These are phyloP conservation scores for Brachionus paranguensis DNA, from an alignment of 1,140 invertebrate genomes.

Conservation along the genomic window DNA sequence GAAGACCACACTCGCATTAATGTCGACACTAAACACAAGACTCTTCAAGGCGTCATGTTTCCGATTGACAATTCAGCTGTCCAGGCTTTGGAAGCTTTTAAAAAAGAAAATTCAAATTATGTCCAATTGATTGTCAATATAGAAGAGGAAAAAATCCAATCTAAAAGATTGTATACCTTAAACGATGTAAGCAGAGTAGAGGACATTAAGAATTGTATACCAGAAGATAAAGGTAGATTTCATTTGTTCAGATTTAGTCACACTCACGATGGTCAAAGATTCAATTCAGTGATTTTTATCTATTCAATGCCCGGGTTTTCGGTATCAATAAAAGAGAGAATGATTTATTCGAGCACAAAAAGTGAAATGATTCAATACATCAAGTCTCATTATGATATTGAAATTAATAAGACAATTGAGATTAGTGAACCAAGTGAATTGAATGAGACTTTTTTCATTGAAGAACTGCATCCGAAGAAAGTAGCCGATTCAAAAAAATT, in stretches of 20 bases:
- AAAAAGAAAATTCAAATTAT: constrained; percentile 59
- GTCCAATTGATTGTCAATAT: constrained; percentile 59
- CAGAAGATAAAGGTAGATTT: constrained; percentile 76
- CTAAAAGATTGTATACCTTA: constrained; percentile 43
- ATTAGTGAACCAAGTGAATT: constrained; percentile 80
- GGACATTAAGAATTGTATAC: constrained; percentile 62
- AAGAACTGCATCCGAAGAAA: constrained; percentile 87
- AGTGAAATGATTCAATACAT: constrained; percentile 54
- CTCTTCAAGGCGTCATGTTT: constrained; percentile 81
- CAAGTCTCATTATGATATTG: constrained; percentile 62
- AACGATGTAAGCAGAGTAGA: constrained; percentile 60
- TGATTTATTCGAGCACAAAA: constrained; percentile 96
- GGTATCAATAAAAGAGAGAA: constrained; percentile 87
- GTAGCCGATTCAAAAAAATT: constrained; percentile 63
- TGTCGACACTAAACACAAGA: constrained; percentile 51
- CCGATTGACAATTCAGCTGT: constrained; percentile 77
- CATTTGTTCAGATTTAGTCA: constrained; percentile 86
- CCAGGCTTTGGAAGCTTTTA: constrained; percentile 63
- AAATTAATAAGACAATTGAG: constrained; percentile 84
- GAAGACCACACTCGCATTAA: constrained; percentile 55
- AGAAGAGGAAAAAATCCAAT: constrained; percentile 47
- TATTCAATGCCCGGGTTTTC: constrained; percentile 93
- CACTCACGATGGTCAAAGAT: constrained; percentile 77
- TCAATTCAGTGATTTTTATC: constrained; percentile 68
- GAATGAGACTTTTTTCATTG: constrained; percentile 78